A percentile compares a stretch with the other conserved stretches of the same genome.
phyloP scores from a whole-genome alignment of 2,797 vertebrate species.

The Coregonus sp. region DNA sequence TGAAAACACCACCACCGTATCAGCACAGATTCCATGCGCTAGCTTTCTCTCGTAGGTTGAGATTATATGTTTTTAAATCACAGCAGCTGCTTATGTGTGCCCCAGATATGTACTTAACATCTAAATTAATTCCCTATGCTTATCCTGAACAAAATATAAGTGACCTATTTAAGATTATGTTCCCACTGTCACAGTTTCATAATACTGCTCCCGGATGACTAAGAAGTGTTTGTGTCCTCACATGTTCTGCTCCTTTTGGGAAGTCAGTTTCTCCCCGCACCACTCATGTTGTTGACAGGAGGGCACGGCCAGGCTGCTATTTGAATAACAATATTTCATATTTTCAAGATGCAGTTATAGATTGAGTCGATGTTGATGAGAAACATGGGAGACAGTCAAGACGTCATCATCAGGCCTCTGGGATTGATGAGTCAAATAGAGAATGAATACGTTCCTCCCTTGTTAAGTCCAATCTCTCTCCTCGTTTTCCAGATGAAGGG shows the following conservation, averaged over 20 bases:
- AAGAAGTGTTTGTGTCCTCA: conserved; percentile 5
- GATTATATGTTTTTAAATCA: neutral
- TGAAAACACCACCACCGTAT: conserved; percentile 22
- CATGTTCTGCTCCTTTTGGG: neutral
- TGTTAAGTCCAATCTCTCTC: conserved; percentile 17
- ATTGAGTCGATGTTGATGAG: neutral
- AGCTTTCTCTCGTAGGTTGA: neutral
- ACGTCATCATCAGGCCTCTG: neutral
- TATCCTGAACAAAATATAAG: conserved; percentile 65
- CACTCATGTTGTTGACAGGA: neutral
- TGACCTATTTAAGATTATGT: conserved; percentile 67
- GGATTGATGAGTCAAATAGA: conserved; percentile 10
- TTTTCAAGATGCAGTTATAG: neutral
- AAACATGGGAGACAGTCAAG: neutral
- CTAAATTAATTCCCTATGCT: conserved; percentile 65
- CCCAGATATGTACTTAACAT: conserved; percentile 59
- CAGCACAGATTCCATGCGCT: neutral
- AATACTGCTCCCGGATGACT: conserved; percentile 33
- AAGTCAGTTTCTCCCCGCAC: neutral
- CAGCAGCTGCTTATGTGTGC: conserved; percentile 24
- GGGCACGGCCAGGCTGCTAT: neutral
- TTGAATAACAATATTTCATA: neutral
- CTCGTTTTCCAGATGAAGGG: conserved; percentile 51
- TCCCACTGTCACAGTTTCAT: conserved; percentile 41
- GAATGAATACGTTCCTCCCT: neutral